These are phyloP conservation scores for Amazona guildingii DNA, from an alignment of 2,113 vertebrate genomes.

Conservation along the genomic window DNA sequence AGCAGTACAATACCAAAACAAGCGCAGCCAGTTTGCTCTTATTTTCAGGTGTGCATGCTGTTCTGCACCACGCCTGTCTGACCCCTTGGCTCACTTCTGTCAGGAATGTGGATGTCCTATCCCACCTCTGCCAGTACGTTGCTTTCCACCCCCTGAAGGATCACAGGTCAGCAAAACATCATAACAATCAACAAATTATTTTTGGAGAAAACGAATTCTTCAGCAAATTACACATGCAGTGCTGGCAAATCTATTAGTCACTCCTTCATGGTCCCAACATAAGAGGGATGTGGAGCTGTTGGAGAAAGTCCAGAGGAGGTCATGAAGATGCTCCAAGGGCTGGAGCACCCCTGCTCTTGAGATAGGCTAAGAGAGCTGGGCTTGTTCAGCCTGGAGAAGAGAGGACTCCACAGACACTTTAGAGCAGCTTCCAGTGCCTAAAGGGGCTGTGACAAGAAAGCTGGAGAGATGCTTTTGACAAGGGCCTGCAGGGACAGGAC, in stretches of 20 bases:
- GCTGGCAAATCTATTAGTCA: background rate
- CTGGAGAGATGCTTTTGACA: background rate
- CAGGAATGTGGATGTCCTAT: constrained; percentile 83
- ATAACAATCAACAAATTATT: background rate
- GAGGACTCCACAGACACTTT: background rate
- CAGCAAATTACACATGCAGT: background rate
- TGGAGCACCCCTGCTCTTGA: background rate
- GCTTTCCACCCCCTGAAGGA: constrained; percentile 77
- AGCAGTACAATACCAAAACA: background rate
- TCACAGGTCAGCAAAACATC: constrained; percentile 78
- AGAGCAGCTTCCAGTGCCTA: background rate
- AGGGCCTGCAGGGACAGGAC: background rate
- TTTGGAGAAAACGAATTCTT: background rate
- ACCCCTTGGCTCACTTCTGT: constrained; percentile 88
- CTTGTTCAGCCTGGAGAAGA: background rate
- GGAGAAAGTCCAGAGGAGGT: background rate
- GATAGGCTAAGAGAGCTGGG: background rate
- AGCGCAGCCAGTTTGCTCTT: background rate
- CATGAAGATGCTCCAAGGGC: background rate
- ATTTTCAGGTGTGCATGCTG: constrained; percentile 83
- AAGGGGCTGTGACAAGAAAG: background rate
- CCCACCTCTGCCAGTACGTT: constrained; percentile 73
- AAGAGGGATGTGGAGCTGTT: background rate
- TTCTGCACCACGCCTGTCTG: constrained; percentile 75
- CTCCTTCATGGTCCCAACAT: background rate